Evolutionary conservation across 2,888 invertebrate species (phyloP), one percentile per base, ranked within the genome.

Genomic region (Dasypolia templi): DNA sequence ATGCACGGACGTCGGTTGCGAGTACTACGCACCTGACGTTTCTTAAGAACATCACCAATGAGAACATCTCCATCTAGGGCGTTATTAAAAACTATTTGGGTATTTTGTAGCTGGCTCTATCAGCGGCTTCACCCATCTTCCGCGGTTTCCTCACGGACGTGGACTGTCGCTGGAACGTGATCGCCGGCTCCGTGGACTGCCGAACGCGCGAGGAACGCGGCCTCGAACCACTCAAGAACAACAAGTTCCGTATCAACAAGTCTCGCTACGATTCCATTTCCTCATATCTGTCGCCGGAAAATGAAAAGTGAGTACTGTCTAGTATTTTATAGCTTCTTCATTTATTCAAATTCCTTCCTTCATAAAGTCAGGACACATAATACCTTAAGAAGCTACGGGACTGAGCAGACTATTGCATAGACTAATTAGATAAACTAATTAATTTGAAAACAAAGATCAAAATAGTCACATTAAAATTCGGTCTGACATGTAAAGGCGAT

Each of bases 241-340:
- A 98, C 91, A 98, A 98, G 94, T 99, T 98, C 94, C 97, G 97
- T 80, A 99, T 99, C 87, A 97, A 97, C 82, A 99, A 99, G 95
- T 99, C 99, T 2, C 97, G 99, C 79, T 99, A 99, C 94, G 99
- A 99, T 95, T 99, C 99, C 17, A 99, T 99, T 69, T 99, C 99
- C 94, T 99, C 99, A 35, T 99, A 99, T 95, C 97, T 99, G 55
- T 99, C 99, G 69, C 97, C 98, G 19, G 97, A 98, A 88, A 98
- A 99, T 72, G 98, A 98, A 90, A 97, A 97, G 97, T 97, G 85
- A 92, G 64, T 64, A 32, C 53, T 49, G 17, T 17, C 9, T 22
- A 44, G 5, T 32, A 6, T 22, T 58, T 32, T 11, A 56, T 11
- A 29, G 26, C 2, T 26, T 61, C 19, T 11, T 26, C 0, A 26